These are phyloP conservation scores for Aselliscus stoliczkanus DNA, from an alignment of 2,797 vertebrate species.

Conservation along the genomic window DNA sequence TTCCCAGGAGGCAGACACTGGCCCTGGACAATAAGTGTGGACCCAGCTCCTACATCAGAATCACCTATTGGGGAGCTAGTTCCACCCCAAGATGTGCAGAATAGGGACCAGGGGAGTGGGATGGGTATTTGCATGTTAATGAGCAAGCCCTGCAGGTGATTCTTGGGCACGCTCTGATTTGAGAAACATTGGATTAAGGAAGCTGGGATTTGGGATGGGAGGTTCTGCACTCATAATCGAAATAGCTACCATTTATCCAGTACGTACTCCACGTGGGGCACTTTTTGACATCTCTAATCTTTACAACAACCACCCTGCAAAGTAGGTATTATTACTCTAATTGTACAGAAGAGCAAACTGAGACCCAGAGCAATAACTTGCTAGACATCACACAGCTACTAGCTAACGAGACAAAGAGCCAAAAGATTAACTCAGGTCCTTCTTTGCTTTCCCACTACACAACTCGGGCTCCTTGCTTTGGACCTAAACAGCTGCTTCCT, in stretches of 20 bases:
- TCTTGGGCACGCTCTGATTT: not conserved
- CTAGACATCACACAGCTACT: not conserved
- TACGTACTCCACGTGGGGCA: not conserved
- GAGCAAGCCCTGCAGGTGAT: not conserved
- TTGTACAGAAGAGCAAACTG: conserved; percentile 48
- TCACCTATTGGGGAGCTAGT: not conserved
- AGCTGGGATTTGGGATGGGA: not conserved
- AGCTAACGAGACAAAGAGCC: not conserved
- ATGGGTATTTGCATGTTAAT: not conserved
- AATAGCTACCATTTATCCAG: not conserved
- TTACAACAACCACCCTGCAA: not conserved
- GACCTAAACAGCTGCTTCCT: not conserved
- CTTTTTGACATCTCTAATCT: conserved; percentile 20
- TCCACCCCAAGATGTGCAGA: not conserved
- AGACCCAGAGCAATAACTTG: conserved; percentile 56
- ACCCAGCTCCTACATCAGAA: not conserved
- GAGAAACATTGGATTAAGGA: not conserved
- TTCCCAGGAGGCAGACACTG: not conserved
- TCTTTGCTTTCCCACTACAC: not conserved
- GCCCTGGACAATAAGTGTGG: not conserved
- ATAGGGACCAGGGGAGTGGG: not conserved
- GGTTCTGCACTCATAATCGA: not conserved
- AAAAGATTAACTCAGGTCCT: not conserved
- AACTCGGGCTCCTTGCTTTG: not conserved
- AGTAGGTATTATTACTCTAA: conserved; percentile 43